Evolutionary conservation across 2,113 vertebrate genomes (phyloP).

Genomic region (Malurus cyaneus): DNA sequence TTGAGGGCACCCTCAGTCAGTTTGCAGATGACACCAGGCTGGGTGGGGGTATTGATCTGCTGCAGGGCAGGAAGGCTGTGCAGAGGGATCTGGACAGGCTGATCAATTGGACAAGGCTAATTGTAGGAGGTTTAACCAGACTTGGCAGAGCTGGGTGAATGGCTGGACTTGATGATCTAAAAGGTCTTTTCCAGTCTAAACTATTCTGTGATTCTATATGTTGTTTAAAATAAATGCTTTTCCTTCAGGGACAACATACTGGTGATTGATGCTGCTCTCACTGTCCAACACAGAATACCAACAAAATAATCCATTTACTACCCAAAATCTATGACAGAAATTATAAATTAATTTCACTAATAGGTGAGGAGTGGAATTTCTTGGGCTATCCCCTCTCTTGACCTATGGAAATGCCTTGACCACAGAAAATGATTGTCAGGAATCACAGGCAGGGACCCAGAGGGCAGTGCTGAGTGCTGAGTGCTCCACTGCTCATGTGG

Average conservation of each 20-base stretch:
- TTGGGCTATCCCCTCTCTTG: background rate
- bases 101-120: background rate
- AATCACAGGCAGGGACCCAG: background rate
- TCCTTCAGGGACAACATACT: background rate
- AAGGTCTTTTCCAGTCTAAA: background rate
- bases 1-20: background rate
- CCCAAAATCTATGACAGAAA: background rate
- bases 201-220: background rate
- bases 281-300: background rate
- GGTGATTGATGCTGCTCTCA: background rate
- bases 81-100: background rate
- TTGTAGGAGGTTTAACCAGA: background rate
- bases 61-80: background rate
- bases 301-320: background rate
- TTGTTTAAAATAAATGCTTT: slow-evolving; percentile 27
- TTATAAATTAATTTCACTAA: background rate
- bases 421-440: background rate
- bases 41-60: background rate
- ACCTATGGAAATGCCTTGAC: background rate
- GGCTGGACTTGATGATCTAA: background rate
- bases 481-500: background rate
- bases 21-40: background rate
- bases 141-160: background rate
- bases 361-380: background rate
- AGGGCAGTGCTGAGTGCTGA: background rate